phyloP scores from a whole-genome alignment of 2,888 invertebrate species.

The Apodemia duryi region DNA sequence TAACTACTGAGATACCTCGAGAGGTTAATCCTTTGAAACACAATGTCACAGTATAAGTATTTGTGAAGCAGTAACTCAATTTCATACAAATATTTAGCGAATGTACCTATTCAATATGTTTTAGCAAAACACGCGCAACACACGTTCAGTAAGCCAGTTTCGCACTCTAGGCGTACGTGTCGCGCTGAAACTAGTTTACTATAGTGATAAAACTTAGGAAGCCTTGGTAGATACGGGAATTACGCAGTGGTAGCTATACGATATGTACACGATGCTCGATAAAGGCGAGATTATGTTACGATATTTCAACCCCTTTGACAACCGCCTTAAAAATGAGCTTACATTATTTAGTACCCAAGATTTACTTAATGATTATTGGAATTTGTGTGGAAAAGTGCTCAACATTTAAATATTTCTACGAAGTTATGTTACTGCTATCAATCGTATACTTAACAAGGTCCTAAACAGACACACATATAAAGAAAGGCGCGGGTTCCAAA shows the following conservation, averaged over 20 bases:
- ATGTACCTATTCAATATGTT: neutral
- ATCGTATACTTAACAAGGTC: no score
- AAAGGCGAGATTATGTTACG: neutral
- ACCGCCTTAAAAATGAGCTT: neutral
- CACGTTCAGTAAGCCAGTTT: neutral
- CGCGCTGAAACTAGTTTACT: neutral
- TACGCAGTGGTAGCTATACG: neutral
- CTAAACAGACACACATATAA: no score
- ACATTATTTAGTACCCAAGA: no score
- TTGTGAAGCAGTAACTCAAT: neutral
- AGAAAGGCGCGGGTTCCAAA: no score
- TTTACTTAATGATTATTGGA: neutral
- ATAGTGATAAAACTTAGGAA: neutral
- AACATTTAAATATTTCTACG: neutral
- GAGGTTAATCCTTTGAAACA: constrained; percentile 49
- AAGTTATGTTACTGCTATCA: neutral
- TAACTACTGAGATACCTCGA: constrained; percentile 63
- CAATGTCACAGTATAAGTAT: constrained; percentile 22
- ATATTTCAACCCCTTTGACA: neutral
- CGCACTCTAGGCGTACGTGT: neutral
- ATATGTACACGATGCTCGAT: neutral
- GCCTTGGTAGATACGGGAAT: neutral
- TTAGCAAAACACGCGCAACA: neutral
- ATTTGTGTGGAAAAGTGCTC: neutral
- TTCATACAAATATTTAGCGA: neutral